Evolutionary conservation across 2,797 vertebrate species (phyloP), one percentile per base, ranked within the genome.

Genomic region (Ptychobarbus kaznakovi): DNA sequence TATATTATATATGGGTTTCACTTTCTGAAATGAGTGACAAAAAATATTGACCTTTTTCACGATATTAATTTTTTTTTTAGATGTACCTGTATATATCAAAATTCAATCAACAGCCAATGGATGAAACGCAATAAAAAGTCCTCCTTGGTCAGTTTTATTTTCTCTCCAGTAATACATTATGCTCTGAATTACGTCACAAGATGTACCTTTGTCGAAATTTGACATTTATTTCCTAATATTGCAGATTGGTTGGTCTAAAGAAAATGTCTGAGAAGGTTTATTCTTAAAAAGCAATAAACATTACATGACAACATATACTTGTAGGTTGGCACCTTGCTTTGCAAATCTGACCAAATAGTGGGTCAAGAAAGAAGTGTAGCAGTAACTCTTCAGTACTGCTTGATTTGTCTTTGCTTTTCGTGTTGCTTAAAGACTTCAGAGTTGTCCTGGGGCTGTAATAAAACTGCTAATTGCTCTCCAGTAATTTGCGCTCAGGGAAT

Each of bases 261-360:
- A 76, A 63, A 35, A 44, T 44, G 73, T 46, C 58, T 18, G 22
- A 70, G 16, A 65, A 65, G 51, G 53, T 69, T 78, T 53, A 82
- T 78, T 35, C 40, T 78, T 61, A n/a, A 53, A 68, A 56, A 32
- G 66, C 16, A 70, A 78, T 40, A 58, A 44, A 61, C 4, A 8
- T 79, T 70, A 58, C 35, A 20, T 40, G 32, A 32, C 32, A 81
- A 66, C 78, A 25, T 13, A 66, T 38, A 74, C 35, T 61, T 66
- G 12, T 51, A 42, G 8, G 25, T 49, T 69, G 9, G 16, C 12
- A 74, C 32, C 25, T 70, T 49, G 25, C 25, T 82, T 77, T 82
- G 73, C 40, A 51, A 25, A 63, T 20, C 4, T 73, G 32, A 56
- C 4, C 49, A 32, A 56, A 58, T 69, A 66, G 38, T 25, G 5